Percentiles rank a stretch among this genome's conserved stretches.
Evolutionary conservation across 1,140 invertebrate species (phyloP).

Genomic region (Arion vulgaris): DNA sequence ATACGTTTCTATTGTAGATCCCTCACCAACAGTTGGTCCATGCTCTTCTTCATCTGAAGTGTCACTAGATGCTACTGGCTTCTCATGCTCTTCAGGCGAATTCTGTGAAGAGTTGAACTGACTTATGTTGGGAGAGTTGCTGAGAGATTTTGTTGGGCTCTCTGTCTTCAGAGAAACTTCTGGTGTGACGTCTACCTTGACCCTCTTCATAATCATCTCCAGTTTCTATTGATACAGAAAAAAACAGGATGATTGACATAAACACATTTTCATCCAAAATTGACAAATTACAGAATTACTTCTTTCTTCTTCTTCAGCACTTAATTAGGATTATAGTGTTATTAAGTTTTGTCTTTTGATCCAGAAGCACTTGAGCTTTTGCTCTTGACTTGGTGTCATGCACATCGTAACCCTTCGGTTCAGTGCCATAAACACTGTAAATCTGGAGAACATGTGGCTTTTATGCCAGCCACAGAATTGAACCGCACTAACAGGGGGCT

Average conservation of each 20-base stretch:
- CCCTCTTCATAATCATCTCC: conserved; percentile 71
- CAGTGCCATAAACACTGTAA: too few species aligned
- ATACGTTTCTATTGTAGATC: conserved; percentile 12
- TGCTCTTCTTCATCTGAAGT: conserved; percentile 17
- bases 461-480: too few species aligned
- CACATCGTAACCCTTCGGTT: too few species aligned
- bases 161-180: conserved; percentile 7
- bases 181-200: conserved; percentile 58
- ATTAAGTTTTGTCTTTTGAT: too few species aligned
- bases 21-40: not conserved
- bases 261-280: not conserved
- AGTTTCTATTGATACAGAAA: conserved; percentile 54
- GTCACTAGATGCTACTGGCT: conserved; percentile 17
- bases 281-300: too few species aligned
- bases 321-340: too few species aligned
- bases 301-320: too few species aligned
- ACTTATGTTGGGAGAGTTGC: conserved; percentile 50
- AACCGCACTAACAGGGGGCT: too few species aligned
- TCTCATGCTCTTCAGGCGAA: conserved; percentile 37
- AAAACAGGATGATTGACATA: not conserved
- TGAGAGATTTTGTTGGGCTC: conserved; percentile 44
- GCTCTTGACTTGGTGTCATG: too few species aligned
- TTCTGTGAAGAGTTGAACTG: conserved; percentile 23
- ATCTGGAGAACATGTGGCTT: too few species aligned
- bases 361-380: too few species aligned